phyloP scores from a whole-genome alignment of 2,888 invertebrate species.

The Cephus pulcher region DNA sequence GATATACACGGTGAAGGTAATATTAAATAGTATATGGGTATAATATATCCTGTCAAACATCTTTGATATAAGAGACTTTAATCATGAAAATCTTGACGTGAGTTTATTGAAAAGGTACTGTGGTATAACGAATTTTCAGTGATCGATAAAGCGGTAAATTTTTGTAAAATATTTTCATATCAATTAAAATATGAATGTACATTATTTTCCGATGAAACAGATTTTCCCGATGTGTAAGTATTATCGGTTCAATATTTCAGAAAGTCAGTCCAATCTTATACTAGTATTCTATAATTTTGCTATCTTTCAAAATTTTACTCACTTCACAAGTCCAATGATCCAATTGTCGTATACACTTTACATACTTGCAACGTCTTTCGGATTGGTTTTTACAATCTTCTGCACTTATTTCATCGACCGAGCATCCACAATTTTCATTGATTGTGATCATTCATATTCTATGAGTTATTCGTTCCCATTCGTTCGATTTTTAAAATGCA shows the following conservation, averaged over 20 bases:
- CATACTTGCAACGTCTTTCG: background rate
- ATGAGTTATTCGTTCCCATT: background rate
- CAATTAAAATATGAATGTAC: background rate
- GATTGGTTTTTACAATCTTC: background rate
- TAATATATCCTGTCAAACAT: background rate
- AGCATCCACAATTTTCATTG: background rate
- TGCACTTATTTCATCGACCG: background rate
- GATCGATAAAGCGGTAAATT: background rate
- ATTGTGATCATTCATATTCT: background rate
- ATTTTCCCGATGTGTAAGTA: background rate
- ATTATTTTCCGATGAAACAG: background rate
- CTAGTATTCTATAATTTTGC: background rate
- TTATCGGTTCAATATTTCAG: background rate
- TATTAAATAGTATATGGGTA: background rate
- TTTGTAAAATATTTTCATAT: background rate
- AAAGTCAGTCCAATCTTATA: background rate
- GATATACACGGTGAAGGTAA: background rate
- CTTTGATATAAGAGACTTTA: background rate
- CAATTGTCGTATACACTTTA: background rate
- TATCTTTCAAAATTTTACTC: background rate
- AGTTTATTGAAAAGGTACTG: background rate
- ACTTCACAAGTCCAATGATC: background rate
- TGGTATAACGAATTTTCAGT: background rate
- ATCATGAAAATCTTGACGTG: background rate
- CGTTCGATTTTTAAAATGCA: background rate